These are phyloP conservation scores for Sinocyclocheilus anshuiensis DNA, from an alignment of 2,113 vertebrate species.

Conservation along the genomic window DNA sequence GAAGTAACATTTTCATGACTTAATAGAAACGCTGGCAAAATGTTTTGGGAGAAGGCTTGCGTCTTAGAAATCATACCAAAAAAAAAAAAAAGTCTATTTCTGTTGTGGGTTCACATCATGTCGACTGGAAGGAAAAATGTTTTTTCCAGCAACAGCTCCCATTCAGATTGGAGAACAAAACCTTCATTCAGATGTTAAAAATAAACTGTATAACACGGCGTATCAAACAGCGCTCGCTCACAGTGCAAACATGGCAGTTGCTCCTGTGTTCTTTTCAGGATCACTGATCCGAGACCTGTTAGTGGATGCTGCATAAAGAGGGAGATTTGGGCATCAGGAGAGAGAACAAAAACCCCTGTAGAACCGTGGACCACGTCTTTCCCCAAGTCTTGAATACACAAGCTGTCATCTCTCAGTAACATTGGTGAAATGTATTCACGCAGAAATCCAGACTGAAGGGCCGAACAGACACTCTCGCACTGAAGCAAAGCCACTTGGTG, in stretches of 20 bases:
- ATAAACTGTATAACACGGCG: conserved; percentile 37
- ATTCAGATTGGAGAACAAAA: conserved; percentile 35
- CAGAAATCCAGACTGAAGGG: neutral
- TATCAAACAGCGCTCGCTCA: conserved; percentile 45
- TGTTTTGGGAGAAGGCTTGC: neutral
- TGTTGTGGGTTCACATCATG: neutral
- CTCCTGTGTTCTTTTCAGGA: conserved; percentile 47
- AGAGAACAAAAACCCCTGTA: conserved; percentile 49
- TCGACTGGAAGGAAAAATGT: neutral
- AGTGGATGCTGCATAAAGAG: conserved; percentile 54
- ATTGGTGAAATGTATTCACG: conserved; percentile 8
- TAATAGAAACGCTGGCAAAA: too few species aligned
- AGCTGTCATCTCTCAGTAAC: conserved; percentile 31
- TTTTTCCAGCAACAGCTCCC: conserved; percentile 5
- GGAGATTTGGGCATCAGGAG: conserved; percentile 32
- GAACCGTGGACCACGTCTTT: neutral
- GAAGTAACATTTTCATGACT: too few species aligned
- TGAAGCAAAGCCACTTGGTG: neutral
- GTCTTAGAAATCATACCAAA: neutral
- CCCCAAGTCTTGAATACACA: conserved; percentile 27
- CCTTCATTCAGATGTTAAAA: conserved; percentile 50
- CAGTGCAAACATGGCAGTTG: conserved; percentile 53
- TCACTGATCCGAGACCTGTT: conserved; percentile 60
- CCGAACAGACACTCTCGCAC: neutral
- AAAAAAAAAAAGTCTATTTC: neutral